Evolutionary conservation across 2,113 vertebrate genomes (phyloP).

Genomic region (Pteronura brasiliensis): DNA sequence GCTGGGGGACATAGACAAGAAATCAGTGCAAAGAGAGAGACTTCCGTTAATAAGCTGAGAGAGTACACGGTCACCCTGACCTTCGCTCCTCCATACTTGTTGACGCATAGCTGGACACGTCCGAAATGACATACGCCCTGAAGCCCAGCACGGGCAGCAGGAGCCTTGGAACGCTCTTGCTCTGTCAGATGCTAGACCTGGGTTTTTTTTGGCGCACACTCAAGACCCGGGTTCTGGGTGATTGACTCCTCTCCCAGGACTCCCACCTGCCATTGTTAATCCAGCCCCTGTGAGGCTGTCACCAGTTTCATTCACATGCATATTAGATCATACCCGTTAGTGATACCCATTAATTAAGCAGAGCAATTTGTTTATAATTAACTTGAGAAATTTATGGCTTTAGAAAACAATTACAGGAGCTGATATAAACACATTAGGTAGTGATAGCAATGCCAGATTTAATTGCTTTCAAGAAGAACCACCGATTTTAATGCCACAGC

Average conservation of each 20-base stretch:
- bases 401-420: constrained; percentile 75
- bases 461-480: constrained; percentile 78
- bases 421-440: constrained; percentile 75
- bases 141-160: neutral
- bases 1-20: neutral
- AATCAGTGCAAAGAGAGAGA: neutral
- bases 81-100: neutral
- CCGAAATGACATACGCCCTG: neutral
- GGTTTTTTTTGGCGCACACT: neutral
- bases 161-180: neutral
- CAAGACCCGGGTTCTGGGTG: neutral
- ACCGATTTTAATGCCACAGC: constrained; percentile 60
- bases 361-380: constrained; percentile 80
- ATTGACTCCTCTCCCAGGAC: constrained; percentile 15
- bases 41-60: neutral
- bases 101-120: neutral
- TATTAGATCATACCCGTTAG: constrained; percentile 63
- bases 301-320: constrained; percentile 55
- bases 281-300: constrained; percentile 42
- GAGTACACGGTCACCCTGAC: neutral
- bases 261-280: constrained; percentile 42
- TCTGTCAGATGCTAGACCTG: neutral
- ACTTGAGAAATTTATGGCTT: constrained; percentile 77
- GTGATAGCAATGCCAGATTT: constrained; percentile 68
- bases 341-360: constrained; percentile 74